phyloP scores from a whole-genome alignment of 2,888 invertebrate species.

The Drosophila prolongata region DNA sequence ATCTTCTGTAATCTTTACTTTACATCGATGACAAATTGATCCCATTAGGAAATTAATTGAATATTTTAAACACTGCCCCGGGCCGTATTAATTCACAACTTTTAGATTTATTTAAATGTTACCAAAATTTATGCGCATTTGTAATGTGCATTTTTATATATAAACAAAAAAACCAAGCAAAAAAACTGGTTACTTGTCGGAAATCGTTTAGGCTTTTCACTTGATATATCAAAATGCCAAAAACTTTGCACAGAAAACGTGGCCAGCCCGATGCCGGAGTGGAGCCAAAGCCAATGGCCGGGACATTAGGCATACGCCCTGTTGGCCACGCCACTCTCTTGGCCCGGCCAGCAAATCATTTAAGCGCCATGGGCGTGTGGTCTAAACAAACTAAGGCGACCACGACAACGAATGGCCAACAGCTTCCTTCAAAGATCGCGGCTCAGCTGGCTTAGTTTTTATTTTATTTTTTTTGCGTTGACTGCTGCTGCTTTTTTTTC shows the following conservation, averaged over 20 bases:
- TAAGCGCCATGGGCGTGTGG: conserved; percentile 70
- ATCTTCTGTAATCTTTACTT: background rate
- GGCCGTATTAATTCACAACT: conserved; percentile 30
- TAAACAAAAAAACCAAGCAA: conserved; percentile 17
- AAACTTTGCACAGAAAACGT: conserved; percentile 39
- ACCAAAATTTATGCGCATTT: conserved; percentile 63
- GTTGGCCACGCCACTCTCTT: conserved; percentile 57
- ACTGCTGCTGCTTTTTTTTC: conserved; percentile 22
- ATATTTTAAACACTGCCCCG: conserved; percentile 2
- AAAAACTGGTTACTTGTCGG: conserved; percentile 71
- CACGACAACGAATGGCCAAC: conserved; percentile 53
- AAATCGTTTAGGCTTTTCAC: conserved; percentile 68
- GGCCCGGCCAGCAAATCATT: conserved; percentile 66
- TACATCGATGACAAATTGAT: background rate
- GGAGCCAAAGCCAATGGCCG: conserved; percentile 35
- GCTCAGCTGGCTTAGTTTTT: conserved; percentile 35
- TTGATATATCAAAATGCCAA: conserved; percentile 76
- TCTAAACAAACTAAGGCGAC: conserved; percentile 27
- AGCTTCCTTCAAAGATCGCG: conserved; percentile 68
- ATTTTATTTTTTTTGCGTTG: conserved; percentile 40
- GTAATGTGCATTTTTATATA: conserved; percentile 24
- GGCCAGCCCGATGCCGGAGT: conserved; percentile 15
- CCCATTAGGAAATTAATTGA: conserved; percentile 7
- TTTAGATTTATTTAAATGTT: conserved; percentile 62
- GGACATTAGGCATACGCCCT: conserved; percentile 69